phyloP scores from a whole-genome alignment of 2,888 invertebrate genomes.

The Horisme vitalbata region DNA sequence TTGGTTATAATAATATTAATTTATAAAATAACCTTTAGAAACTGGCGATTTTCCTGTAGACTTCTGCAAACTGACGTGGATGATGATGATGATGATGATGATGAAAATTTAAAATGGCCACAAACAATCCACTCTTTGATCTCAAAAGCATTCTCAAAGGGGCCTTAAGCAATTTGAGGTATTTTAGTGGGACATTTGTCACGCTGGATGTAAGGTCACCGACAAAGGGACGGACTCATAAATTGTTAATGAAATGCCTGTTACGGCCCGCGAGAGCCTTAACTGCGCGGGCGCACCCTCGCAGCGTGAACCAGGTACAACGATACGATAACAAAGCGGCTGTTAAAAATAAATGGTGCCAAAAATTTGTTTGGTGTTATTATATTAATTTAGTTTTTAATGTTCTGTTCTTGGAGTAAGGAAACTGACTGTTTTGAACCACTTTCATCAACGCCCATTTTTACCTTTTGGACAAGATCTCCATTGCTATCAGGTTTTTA shows the following conservation, averaged over 20 bases:
- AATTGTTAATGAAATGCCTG: conserved; percentile 64
- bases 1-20: no score
- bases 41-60: no score
- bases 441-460: no score
- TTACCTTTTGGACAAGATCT: no score
- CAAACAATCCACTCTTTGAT: conserved; percentile 7
- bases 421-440: no score
- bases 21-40: no score
- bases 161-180: conserved; percentile 36
- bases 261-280: conserved; percentile 38
- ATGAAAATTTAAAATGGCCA: background rate
- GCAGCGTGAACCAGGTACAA: conserved; percentile 45
- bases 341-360: background rate
- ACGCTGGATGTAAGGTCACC: conserved; percentile 36
- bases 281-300: conserved; percentile 35
- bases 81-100: no score
- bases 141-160: conserved; percentile 7
- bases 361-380: no score
- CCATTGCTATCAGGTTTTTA: no score
- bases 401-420: no score
- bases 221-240: conserved; percentile 53
- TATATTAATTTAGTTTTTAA: no score
- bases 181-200: conserved; percentile 49
- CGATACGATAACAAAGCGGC: conserved; percentile 5
- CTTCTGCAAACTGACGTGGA: no score